A percentile compares a stretch with the other conserved stretches of the same genome.
These are phyloP conservation scores for Acleris emargana DNA, from an alignment of 2,888 invertebrate genomes.

Conservation along the genomic window DNA sequence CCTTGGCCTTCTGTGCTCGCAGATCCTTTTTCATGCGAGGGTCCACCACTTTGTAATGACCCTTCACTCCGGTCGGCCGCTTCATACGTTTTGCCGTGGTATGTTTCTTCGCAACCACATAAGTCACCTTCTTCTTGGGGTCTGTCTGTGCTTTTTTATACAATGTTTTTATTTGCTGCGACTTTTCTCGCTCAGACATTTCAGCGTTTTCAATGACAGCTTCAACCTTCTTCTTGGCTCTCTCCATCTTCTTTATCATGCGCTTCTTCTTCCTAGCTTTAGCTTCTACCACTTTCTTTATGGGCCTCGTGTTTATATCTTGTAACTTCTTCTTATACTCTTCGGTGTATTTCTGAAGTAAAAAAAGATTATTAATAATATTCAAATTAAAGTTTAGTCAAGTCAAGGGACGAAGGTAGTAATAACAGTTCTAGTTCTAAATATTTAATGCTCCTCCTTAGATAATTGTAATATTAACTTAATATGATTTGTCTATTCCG, in stretches of 20 bases:
- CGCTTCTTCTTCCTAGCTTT: slow-evolving; percentile 98
- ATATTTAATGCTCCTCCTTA: too few species aligned
- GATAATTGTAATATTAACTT: too few species aligned
- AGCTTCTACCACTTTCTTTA: slow-evolving; percentile 99
- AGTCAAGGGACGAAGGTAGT: too few species aligned
- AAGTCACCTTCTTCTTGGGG: slow-evolving; percentile 95
- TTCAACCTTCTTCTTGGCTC: slow-evolving; percentile 98
- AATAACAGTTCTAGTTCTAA: too few species aligned
- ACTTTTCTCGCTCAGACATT: slow-evolving; percentile 96
- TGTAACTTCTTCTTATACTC: slow-evolving; percentile 92
- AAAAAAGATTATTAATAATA: too few species aligned
- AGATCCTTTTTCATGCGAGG: slow-evolving; percentile 97
- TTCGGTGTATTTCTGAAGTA: slow-evolving; percentile 88
- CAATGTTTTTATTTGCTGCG: slow-evolving; percentile 94
- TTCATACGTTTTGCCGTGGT: slow-evolving; percentile 89
- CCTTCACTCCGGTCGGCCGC: slow-evolving; percentile 94
- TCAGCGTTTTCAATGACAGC: slow-evolving; percentile 95
- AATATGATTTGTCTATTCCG: too few species aligned
- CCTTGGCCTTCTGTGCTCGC: slow-evolving; percentile 86
- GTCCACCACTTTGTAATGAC: slow-evolving; percentile 97
- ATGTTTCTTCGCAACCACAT: slow-evolving; percentile 97
- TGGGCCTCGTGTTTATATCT: slow-evolving; percentile 96
- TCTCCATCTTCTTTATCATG: slow-evolving; percentile 92
- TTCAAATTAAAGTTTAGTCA: too few species aligned
- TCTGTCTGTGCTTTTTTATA: slow-evolving; percentile 95